phyloP scores from a whole-genome alignment of 2,888 invertebrate genomes.

The Empis stercorea region DNA sequence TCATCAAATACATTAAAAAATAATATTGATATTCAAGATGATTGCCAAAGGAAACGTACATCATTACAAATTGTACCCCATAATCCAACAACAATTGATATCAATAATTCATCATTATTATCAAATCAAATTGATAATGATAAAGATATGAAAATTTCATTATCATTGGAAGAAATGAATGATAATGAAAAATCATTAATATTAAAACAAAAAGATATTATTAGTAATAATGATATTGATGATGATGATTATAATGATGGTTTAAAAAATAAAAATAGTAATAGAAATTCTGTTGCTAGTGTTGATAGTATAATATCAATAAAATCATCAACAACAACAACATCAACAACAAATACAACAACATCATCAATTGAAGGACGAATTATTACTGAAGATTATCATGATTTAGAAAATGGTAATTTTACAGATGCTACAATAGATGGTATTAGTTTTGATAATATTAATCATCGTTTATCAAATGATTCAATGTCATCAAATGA shows the following conservation, averaged over 20 bases:
- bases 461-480: slow-evolving; percentile 20
- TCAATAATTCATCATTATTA: too few species aligned
- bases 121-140: slow-evolving; percentile 12
- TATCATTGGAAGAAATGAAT: too few species aligned
- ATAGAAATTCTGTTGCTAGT: slow-evolving; percentile 32
- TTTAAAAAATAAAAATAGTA: slow-evolving; percentile 16
- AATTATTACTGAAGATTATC: slow-evolving; percentile 25
- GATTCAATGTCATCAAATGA: slow-evolving; percentile 29
- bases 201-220: background rate
- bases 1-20: slow-evolving; percentile 34
- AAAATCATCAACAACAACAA: slow-evolving; percentile 22
- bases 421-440: slow-evolving; percentile 20
- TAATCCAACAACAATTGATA: slow-evolving; percentile 7
- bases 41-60: slow-evolving; percentile 31
- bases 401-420: slow-evolving; percentile 33
- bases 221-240: background rate
- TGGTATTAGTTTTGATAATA: slow-evolving; percentile 15
- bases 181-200: too few species aligned
- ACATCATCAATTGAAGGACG: slow-evolving; percentile 12
- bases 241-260: slow-evolving; percentile 13
- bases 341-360: slow-evolving; percentile 15
- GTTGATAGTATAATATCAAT: slow-evolving; percentile 29
- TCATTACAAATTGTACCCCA: slow-evolving; percentile 33
- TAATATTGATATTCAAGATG: slow-evolving; percentile 34
- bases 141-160: background rate